These are phyloP conservation scores for Megaptera novaeangliae DNA, from an alignment of 2,113 vertebrate species.

Conservation along the genomic window DNA sequence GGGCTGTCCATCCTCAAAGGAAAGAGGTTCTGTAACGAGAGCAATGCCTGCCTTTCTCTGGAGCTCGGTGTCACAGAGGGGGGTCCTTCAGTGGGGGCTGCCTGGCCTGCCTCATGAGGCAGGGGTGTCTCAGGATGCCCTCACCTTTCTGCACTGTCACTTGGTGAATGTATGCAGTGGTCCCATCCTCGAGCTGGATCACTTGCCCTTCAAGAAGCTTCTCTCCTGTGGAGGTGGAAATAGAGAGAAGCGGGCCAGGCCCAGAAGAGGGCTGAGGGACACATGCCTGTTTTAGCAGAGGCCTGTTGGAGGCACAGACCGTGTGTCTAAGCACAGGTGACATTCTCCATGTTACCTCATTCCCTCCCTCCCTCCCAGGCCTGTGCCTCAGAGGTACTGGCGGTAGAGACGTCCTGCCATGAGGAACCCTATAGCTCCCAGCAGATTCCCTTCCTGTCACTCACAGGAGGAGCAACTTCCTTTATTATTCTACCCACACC, in stretches of 20 bases:
- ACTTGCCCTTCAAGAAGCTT: slow-evolving; percentile 86
- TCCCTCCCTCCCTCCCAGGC: background rate
- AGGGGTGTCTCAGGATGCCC: background rate
- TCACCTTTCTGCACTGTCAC: slow-evolving; percentile 86
- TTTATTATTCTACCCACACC: background rate
- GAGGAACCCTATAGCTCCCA: background rate
- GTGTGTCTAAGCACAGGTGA: background rate
- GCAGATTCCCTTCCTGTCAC: background rate
- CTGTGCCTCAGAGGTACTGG: background rate
- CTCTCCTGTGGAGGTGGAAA: slow-evolving; percentile 76
- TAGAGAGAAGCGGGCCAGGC: background rate
- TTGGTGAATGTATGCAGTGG: slow-evolving; percentile 86
- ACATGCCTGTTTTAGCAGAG: background rate
- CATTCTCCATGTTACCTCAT: background rate
- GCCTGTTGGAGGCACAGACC: background rate
- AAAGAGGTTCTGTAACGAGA: slow-evolving; percentile 77
- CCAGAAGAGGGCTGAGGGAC: background rate
- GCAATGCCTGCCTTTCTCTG: background rate
- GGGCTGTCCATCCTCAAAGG: slow-evolving; percentile 87
- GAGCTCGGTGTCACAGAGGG: background rate
- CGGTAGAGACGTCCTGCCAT: background rate
- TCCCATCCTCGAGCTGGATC: slow-evolving; percentile 86
- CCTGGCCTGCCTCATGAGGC: background rate
- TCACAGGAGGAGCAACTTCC: background rate
- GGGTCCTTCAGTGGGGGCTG: background rate